A percentile compares a stretch with the other conserved stretches of the same genome.
Conservation (phyloP, 2,797 vertebrate species). For the Kryptolebias ocellatus region DNA sequence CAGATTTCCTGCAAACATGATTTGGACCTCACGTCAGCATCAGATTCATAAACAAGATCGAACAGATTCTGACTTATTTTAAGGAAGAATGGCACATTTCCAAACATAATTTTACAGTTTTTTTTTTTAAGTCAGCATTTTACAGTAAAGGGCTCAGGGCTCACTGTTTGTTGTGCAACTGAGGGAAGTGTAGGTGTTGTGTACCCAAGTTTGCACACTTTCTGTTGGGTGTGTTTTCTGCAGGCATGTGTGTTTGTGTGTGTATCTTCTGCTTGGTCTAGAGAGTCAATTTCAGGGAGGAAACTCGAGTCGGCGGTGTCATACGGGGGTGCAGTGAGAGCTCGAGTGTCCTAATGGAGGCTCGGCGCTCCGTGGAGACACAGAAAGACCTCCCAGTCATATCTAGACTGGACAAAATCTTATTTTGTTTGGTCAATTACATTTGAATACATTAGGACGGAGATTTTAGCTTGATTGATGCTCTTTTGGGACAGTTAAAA, state of each 20-base stretch:
- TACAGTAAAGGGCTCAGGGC: conserved; percentile 6
- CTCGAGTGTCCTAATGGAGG: conserved; percentile 75
- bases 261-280: conserved; percentile 29
- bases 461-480: neutral
- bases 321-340: conserved; percentile 56
- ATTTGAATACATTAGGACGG: neutral
- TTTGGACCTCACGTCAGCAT: neutral
- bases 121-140: conserved; percentile 10
- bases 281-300: conserved; percentile 70
- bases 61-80: neutral
- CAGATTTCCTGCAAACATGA: conserved; percentile 8
- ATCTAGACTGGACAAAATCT: conserved; percentile 15
- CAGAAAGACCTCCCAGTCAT: conserved; percentile 40
- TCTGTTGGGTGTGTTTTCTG: no score
- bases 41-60: neutral
- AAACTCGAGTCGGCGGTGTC: conserved; percentile 69
- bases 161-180: conserved; percentile 19
- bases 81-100: neutral
- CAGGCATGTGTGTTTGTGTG: conserved; percentile 19
- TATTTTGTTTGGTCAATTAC: neutral
- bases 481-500: no score
- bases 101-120: conserved; percentile 22
- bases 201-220: neutral
- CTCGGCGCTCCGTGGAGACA: conserved; percentile 56
- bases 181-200: conserved; percentile 19